A percentile compares a stretch with the other conserved stretches of the same genome.
Evolutionary conservation across 2,888 invertebrate species (phyloP).

Genomic region (Crocallis elinguaria): DNA sequence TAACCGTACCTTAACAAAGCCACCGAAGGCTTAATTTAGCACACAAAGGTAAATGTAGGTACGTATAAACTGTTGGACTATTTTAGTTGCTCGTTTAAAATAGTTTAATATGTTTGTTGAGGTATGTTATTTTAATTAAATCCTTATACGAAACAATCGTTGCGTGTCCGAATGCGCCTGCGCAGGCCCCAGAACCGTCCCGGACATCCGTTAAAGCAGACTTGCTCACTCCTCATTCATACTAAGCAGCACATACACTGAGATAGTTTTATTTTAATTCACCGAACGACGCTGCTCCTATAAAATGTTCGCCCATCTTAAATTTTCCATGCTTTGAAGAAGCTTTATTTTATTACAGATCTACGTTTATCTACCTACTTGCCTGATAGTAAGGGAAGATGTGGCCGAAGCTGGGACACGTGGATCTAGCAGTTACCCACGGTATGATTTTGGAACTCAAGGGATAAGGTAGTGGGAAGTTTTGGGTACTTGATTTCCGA

Average conservation of each 20-base stretch:
- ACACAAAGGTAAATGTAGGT: background rate
- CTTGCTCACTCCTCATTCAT: conserved; percentile 57
- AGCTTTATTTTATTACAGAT: too few relatives aligned
- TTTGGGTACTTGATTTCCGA: too few relatives aligned
- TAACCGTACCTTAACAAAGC: conserved; percentile 1
- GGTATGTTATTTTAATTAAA: conserved; percentile 35
- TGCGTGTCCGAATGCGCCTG: conserved; percentile 45
- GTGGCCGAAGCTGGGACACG: too few relatives aligned
- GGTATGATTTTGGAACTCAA: too few relatives aligned
- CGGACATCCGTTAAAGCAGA: conserved; percentile 70
- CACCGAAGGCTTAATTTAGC: background rate
- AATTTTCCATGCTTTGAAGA: too few relatives aligned
- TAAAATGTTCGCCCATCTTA: too few relatives aligned
- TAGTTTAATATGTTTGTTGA: conserved; percentile 7
- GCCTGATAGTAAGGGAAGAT: too few relatives aligned
- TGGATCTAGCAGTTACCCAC: too few relatives aligned
- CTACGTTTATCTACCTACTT: too few relatives aligned
- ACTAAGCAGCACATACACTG: conserved; percentile 49
- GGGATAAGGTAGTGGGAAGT: too few relatives aligned
- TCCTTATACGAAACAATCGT: conserved; percentile 39
- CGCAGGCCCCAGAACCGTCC: conserved; percentile 51
- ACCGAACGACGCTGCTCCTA: too few relatives aligned
- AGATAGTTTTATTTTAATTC: background rate
- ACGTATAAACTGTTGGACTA: background rate
- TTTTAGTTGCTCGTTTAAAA: background rate